phyloP scores from a whole-genome alignment of 2,113 vertebrate genomes.

The Centrocercus urophasianus region DNA sequence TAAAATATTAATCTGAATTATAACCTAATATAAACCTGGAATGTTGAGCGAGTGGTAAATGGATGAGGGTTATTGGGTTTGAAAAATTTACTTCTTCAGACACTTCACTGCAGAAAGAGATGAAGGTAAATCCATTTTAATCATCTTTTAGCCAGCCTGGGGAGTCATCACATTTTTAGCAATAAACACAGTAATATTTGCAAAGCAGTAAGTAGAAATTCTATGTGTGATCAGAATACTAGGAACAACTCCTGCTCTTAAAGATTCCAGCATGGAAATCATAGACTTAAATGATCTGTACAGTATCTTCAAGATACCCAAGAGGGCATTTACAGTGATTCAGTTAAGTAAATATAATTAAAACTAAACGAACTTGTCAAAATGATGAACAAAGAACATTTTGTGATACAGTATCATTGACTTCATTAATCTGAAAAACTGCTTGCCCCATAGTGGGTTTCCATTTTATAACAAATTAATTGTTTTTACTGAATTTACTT shows the following conservation, averaged over 20 bases:
- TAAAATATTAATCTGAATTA: background rate
- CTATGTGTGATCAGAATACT: background rate
- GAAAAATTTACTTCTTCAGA: background rate
- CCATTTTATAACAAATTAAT: slow-evolving; percentile 8
- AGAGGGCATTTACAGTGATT: background rate
- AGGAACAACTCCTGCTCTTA: background rate
- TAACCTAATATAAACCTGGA: background rate
- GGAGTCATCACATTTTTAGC: background rate
- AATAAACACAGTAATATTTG: background rate
- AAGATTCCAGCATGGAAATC: background rate
- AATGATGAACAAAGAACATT: background rate
- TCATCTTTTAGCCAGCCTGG: background rate
- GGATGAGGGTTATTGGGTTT: background rate
- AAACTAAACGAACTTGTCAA: background rate
- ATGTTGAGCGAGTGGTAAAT: background rate
- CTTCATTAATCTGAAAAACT: background rate
- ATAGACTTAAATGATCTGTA: background rate
- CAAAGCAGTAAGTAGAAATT: background rate
- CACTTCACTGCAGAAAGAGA: background rate
- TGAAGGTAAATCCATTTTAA: background rate
- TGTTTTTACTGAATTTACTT: background rate
- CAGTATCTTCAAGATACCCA: background rate
- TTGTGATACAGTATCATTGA: background rate
- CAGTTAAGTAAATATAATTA: background rate
- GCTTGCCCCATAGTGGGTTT: background rate